These are phyloP conservation scores for Pipra filicauda DNA, from an alignment of 2,113 vertebrate genomes.

Conservation along the genomic window DNA sequence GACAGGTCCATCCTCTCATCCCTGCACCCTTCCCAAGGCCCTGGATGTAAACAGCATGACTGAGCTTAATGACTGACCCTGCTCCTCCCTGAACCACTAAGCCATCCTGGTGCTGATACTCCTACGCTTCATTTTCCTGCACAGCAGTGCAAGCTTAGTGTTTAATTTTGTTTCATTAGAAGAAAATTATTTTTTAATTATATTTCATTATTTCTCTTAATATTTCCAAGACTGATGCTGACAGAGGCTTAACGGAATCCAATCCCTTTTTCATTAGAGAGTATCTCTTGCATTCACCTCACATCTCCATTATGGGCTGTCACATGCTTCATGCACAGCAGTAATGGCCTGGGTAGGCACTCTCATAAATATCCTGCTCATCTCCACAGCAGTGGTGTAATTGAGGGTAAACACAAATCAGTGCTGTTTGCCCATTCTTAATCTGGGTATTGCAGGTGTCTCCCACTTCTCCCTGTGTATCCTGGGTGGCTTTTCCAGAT, in stretches of 20 bases:
- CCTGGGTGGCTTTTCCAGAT: neutral
- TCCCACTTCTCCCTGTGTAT: neutral
- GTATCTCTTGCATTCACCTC: slow-evolving; percentile 22
- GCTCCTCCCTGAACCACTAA: neutral
- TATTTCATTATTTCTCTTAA: slow-evolving; percentile 52
- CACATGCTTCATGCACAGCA: neutral
- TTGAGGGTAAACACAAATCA: neutral
- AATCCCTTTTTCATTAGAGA: slow-evolving; percentile 40
- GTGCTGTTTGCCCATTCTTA: neutral
- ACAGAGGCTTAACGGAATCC: neutral
- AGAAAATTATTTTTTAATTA: slow-evolving; percentile 53
- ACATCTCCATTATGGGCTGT: neutral
- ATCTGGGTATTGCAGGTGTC: neutral
- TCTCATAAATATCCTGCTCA: neutral
- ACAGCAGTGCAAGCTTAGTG: neutral
- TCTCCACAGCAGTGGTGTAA: neutral
- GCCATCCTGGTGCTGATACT: neutral
- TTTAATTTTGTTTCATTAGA: slow-evolving; percentile 49
- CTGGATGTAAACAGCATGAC: neutral
- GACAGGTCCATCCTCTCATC: neutral
- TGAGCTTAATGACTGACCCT: neutral
- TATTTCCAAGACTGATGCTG: slow-evolving; percentile 13
- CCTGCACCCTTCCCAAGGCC: neutral
- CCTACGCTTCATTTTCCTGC: neutral
- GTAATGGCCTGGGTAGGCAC: neutral